A percentile compares a stretch with the other conserved stretches of the same genome.
phyloP scores from a whole-genome alignment of 1,140 invertebrate species.

The Carposina sasakii region DNA sequence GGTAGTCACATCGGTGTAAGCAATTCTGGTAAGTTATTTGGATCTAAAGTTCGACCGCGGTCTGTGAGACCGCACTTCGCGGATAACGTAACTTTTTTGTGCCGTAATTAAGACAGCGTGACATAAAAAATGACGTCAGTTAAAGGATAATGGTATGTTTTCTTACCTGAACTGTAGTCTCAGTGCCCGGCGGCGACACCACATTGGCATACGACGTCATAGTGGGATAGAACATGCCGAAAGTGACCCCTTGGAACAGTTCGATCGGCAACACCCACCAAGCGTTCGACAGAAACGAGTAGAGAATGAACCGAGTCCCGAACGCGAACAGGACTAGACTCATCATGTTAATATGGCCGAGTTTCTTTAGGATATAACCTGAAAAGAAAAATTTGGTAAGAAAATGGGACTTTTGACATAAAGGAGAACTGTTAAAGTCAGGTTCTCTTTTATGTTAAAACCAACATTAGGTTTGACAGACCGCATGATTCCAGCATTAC shows the following conservation, averaged over 20 bases:
- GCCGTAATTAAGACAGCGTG: no score
- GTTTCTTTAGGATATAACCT: slow-evolving; percentile 84
- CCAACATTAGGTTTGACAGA: no score
- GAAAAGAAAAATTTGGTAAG: slow-evolving; percentile 23
- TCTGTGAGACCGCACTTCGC: no score
- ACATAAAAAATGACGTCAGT: no score
- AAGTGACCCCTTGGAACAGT: slow-evolving; percentile 88
- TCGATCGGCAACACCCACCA: slow-evolving; percentile 91
- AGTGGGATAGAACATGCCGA: slow-evolving; percentile 90
- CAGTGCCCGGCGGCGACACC: slow-evolving; percentile 87
- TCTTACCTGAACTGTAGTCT: slow-evolving; percentile 85
- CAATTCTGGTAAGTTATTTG: no score
- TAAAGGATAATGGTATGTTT: slow-evolving; percentile 3
- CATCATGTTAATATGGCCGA: slow-evolving; percentile 89
- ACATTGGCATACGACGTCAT: slow-evolving; percentile 92
- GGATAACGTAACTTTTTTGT: no score
- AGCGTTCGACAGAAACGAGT: slow-evolving; percentile 85
- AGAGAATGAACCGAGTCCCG: slow-evolving; percentile 84
- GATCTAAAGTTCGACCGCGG: no score
- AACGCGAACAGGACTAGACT: slow-evolving; percentile 85
- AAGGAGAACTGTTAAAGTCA: no score
- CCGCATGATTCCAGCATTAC: no score
- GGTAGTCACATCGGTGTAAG: no score
- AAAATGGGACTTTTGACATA: no score
- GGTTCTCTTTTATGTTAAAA: no score